Conservation (phyloP, 2,888 invertebrate species). For the Dascillus cervinus region DNA sequence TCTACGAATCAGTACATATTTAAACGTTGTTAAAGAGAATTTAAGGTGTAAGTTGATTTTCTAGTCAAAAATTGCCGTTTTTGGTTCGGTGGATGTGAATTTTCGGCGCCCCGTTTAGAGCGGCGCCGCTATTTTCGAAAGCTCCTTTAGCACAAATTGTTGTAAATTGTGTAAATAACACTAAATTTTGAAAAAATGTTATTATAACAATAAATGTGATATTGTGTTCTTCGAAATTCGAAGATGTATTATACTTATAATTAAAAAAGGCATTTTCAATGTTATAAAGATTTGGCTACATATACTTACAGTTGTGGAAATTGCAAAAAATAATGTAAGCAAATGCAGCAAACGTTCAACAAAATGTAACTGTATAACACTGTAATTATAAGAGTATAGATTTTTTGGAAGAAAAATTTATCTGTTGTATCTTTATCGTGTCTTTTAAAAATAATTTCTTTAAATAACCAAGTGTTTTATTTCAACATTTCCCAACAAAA, state of each 20-base stretch:
- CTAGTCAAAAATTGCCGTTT: too few species aligned
- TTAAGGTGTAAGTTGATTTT: too few species aligned
- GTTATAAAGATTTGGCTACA: constrained; percentile 1
- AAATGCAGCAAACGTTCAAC: too few species aligned
- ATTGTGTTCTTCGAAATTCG: constrained; percentile 27
- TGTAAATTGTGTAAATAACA: constrained; percentile 38
- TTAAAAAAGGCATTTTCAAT: too few species aligned
- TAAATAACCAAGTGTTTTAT: constrained; percentile 13
- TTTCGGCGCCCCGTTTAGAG: too few species aligned
- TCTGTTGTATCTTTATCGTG: constrained; percentile 27
- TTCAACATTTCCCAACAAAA: constrained; percentile 8
- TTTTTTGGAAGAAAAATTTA: constrained; percentile 20
- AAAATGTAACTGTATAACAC: too few species aligned
- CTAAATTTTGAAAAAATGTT: constrained; percentile 30
- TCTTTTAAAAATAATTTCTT: constrained; percentile 27
- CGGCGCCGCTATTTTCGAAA: constrained; percentile 9
- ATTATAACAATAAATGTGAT: constrained; percentile 36
- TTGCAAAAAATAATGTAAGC: constrained; percentile 11
- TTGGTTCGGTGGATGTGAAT: too few species aligned
- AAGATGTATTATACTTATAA: constrained; percentile 13
- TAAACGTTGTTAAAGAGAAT: too few species aligned
- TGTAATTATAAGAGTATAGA: too few species aligned
- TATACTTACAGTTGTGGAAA: constrained; percentile 7
- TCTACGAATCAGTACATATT: too few species aligned
- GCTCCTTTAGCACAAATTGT: constrained; percentile 16